These are phyloP conservation scores for Eidolon dupreanum DNA, from an alignment of 2,797 vertebrate species.

Conservation along the genomic window DNA sequence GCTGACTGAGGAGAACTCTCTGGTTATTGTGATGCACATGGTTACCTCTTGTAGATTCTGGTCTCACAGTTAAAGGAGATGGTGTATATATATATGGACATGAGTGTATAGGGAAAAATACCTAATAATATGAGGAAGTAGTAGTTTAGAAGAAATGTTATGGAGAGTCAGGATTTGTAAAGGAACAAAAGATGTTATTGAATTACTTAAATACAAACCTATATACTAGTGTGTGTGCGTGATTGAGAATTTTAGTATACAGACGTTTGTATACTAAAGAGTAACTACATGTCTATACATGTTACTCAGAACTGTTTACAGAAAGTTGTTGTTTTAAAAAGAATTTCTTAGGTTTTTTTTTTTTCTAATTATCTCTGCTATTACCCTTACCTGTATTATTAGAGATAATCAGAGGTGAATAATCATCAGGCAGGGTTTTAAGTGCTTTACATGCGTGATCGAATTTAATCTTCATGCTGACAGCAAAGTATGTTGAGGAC, in stretches of 20 bases:
- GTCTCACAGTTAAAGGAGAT: not conserved
- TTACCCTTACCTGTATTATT: not conserved
- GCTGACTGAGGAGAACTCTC: not conserved
- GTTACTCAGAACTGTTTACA: too few relatives aligned
- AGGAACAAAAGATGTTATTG: not conserved
- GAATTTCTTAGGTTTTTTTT: not conserved
- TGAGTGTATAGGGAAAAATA: not conserved
- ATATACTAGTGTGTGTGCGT: not conserved
- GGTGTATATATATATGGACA: not conserved
- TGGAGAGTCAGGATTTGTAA: not conserved
- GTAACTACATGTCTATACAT: not conserved
- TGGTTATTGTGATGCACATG: not conserved
- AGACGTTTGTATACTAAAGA: not conserved
- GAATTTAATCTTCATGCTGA: not conserved
- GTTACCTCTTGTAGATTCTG: not conserved
- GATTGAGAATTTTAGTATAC: not conserved
- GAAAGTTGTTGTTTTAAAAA: not conserved
- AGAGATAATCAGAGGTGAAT: not conserved
- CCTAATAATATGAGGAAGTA: not conserved
- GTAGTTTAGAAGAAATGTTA: not conserved
- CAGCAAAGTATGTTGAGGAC: not conserved
- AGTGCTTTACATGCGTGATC: not conserved
- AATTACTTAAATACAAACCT: not conserved
- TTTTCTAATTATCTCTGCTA: not conserved
- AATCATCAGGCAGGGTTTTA: not conserved